Base-by-base conservation (phyloP, 2,113 vertebrate genomes). In the Ciconia maguari region DNA sequence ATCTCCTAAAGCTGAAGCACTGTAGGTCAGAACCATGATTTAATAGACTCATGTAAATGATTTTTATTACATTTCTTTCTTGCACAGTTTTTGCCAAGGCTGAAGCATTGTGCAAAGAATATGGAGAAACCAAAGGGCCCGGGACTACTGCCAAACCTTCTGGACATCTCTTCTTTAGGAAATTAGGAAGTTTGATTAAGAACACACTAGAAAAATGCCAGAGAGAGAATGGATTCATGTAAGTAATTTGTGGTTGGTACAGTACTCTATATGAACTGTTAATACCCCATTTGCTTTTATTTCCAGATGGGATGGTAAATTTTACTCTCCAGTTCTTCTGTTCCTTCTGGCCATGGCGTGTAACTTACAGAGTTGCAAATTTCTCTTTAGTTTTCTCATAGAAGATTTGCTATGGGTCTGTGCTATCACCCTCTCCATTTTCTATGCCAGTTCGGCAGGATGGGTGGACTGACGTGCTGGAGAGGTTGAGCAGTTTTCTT, bases 141-240 rank as follows among this genome's bases (percentile, higher is more conserved):
- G 99, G 99, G 29, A 98, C 98, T 92, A 99, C 99, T 9, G 99
- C 98, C 75, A 99, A 99, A 94, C 99, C 99, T 13, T 99, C 99
- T 1, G 99, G 99, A 86, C 99, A 99, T 96, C 97, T 99, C 81
- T 99, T 99, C 98, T 99, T 99, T 79, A 98, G 97, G 94, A 99
- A 99, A 89, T 98, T 99, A 49, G 99, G 99, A 25, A 98, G 83
- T 54, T 97, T 99, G 78, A 98, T 99, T 94, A 99, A 98, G 95
- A 99, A 98, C 95, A 99, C 99, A 1, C 98, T 99, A 95, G 99
- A 99, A 96, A 99, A 99, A 91, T 99, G 99, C 96, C 98, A 99
- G 97, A 97, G 99, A 97, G 99, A 99, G 93, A 99, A 99, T 83
- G 99, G 99, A 65, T 99, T 99, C 96, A 99, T 99, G 99, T 99